Evolutionary conservation across 2,113 vertebrate species (phyloP).

Genomic region (Cochlearius cochlearius): DNA sequence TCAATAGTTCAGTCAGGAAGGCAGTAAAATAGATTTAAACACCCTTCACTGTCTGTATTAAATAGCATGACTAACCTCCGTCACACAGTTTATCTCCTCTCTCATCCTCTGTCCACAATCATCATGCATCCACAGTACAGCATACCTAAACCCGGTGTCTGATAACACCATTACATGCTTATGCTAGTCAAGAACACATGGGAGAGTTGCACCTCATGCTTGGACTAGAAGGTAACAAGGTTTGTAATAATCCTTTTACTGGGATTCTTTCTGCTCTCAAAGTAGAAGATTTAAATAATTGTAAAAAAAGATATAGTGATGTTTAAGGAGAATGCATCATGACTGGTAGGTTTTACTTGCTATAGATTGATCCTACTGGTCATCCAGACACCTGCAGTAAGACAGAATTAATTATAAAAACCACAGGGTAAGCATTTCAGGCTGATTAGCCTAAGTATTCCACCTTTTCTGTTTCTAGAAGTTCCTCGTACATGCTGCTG

Average conservation of each 20-base stretch:
- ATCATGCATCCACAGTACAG: background rate
- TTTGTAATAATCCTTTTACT: background rate
- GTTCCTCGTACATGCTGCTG: background rate
- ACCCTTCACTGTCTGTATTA: background rate
- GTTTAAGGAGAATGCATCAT: background rate
- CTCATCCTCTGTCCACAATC: background rate
- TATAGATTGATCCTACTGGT: background rate
- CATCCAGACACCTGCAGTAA: background rate
- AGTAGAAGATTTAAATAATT: background rate
- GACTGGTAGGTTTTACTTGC: background rate
- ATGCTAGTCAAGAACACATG: background rate
- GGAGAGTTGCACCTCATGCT: background rate
- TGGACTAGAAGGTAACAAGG: background rate
- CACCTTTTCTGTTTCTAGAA: background rate
- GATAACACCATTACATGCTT: accelerated
- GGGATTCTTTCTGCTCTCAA: background rate
- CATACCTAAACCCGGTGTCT: background rate
- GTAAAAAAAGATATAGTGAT: background rate
- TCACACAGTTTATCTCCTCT: background rate
- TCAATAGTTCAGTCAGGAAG: background rate
- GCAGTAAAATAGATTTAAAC: background rate
- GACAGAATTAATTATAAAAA: background rate
- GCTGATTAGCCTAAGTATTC: background rate
- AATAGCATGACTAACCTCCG: background rate
- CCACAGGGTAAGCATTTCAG: background rate